Evolutionary conservation across 2,888 invertebrate genomes (phyloP), one percentile per base, ranked within the genome.

Genomic region (Neoscelio sp.): DNA sequence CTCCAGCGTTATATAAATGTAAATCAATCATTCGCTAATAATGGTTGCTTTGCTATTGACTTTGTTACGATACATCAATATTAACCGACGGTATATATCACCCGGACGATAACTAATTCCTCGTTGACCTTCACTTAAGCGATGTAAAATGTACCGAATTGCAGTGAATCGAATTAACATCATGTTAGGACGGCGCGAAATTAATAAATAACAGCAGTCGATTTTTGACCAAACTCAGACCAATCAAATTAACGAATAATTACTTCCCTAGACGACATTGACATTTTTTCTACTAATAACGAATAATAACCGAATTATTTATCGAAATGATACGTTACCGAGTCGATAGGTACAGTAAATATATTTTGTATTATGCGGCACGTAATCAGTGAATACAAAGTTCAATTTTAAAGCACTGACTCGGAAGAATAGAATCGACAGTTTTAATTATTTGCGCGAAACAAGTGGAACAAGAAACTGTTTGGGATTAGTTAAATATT

Each of bases 381-480:
- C 13, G 15, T 2, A 40, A 15, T 40, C 65, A 30, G 13, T 13
- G 23, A 35, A 52, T 38, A 65, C 44, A 26, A 35, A 67, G 58
- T 68, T 68, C 38, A 58, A 58, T 68, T 68, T 58, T 40, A 58
- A 58, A 58, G 68, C 70, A 70, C 40, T 44, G 52, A 60, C 60
- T 50, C 60, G 52, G 70, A 71, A 71, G 60, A 71, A 71, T 52
- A 60, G 23, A 60, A 52, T 26, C 42, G 60, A 44, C 42, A 52
- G 42, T 71, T 71, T 62, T 62, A 71, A 71, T 71, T 71, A 71
- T 60, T 70, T 42, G 46, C 18, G 33, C 44, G 62, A 62, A 71
- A 62, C 28, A 71, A 62, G 33, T 62, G 54, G 62, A 71, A 62
- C 60, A 71, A 62, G 46, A 54, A 50, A 44, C 35, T 30, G 26